Percentiles rank a stretch among this genome's conserved stretches.
Conservation (phyloP, 2,797 vertebrate species). For the Sebastes wilsoni region DNA sequence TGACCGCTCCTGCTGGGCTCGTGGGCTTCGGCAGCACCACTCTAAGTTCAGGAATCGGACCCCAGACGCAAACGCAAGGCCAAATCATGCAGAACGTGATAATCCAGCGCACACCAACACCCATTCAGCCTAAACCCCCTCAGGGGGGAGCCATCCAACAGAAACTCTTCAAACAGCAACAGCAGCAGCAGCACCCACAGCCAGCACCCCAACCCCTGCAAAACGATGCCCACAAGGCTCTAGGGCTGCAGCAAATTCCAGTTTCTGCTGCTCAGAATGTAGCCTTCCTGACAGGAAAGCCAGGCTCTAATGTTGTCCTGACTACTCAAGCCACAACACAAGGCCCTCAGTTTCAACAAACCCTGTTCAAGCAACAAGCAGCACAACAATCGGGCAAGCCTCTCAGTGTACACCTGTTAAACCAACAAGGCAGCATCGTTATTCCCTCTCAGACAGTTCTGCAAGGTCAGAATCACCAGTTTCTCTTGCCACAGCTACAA, state of each 20-base stretch:
- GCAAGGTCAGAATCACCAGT: conserved; percentile 93
- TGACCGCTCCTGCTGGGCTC: conserved; percentile 79
- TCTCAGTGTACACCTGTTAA: conserved; percentile 93
- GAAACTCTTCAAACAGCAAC: conserved; percentile 85
- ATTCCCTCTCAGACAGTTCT: conserved; percentile 91
- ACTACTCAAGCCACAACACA: conserved; percentile 82
- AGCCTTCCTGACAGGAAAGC: conserved; percentile 91
- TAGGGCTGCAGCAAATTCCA: conserved; percentile 83
- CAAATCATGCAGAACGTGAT: conserved; percentile 92
- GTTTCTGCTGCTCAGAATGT: conserved; percentile 88
- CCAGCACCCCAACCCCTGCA: conserved; percentile 77
- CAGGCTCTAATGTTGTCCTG: conserved; percentile 90
- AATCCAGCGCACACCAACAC: conserved; percentile 94
- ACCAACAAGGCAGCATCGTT: conserved; percentile 94
- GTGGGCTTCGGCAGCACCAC: conserved; percentile 79
- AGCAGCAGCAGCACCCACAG: conserved; percentile 66
- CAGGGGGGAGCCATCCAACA: conserved; percentile 84
- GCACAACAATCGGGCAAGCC: conserved; percentile 85
- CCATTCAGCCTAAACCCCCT: conserved; percentile 95
- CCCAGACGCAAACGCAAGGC: conserved; percentile 80
- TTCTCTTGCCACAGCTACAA: conserved; percentile 90
- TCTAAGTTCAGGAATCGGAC: conserved; percentile 75
- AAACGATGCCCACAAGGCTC: conserved; percentile 82
- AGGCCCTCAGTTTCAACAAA: conserved; percentile 81
- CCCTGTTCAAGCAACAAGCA: conserved; percentile 90